Conservation (phyloP, 2,888 invertebrate genomes). For the Lasioglossum oenotherae region DNA sequence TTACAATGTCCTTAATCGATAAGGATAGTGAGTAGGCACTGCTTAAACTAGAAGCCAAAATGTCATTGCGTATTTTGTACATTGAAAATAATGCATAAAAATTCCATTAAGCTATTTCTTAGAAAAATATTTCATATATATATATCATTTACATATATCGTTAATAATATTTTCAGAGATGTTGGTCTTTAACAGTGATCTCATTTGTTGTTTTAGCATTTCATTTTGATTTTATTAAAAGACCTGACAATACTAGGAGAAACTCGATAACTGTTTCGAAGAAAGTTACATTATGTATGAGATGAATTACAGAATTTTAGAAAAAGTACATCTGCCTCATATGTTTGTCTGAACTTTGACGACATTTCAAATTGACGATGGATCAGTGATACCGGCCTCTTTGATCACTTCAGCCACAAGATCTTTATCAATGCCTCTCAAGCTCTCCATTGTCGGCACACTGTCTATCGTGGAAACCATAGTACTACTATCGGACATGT, state of each 20-base stretch:
- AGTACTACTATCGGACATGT: slow-evolving; percentile 1
- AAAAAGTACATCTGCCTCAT: slow-evolving; percentile 16
- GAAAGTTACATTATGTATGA: slow-evolving; percentile 14
- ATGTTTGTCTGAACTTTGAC: background rate
- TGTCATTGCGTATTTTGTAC: slow-evolving; percentile 34
- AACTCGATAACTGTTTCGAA: background rate
- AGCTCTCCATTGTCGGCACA: background rate
- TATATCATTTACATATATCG: background rate
- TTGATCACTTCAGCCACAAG: slow-evolving; percentile 5
- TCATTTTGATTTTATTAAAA: slow-evolving; percentile 9
- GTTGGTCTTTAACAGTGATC: background rate
- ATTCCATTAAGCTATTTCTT: slow-evolving; percentile 34
- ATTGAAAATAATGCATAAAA: slow-evolving; percentile 31
- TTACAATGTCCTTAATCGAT: slow-evolving; percentile 26
- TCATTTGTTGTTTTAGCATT: slow-evolving; percentile 7
- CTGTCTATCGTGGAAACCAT: background rate
- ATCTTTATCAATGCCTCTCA: slow-evolving; percentile 8
- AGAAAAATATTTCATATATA: slow-evolving; percentile 44
- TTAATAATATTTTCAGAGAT: slow-evolving; percentile 34
- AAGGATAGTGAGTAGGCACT: slow-evolving; percentile 21
- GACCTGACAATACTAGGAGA: slow-evolving; percentile 1
- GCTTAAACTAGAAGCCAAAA: slow-evolving; percentile 24
- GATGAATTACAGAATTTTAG: slow-evolving; percentile 32
- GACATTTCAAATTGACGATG: slow-evolving; percentile 28
- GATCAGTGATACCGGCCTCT: slow-evolving; percentile 10